phyloP scores from a whole-genome alignment of 2,888 invertebrate species.

The Drosophila mettleri region DNA sequence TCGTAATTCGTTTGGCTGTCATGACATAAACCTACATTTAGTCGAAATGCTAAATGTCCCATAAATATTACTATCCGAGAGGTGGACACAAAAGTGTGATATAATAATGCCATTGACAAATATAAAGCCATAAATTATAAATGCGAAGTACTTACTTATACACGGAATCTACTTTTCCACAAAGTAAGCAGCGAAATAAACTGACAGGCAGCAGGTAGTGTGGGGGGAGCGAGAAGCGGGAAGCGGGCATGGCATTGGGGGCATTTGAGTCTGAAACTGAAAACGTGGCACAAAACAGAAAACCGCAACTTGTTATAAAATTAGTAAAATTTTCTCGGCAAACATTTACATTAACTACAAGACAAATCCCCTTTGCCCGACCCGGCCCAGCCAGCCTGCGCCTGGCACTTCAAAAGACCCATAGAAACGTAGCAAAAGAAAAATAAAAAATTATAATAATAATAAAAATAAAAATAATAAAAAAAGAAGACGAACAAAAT shows the following conservation, averaged over 20 bases:
- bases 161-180: constrained; percentile 75
- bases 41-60: constrained; percentile 60
- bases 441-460: constrained; percentile 32
- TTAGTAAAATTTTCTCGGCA: constrained; percentile 78
- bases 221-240: background rate
- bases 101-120: constrained; percentile 80
- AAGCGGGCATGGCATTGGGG: too few species aligned
- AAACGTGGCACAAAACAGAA: constrained; percentile 66
- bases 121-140: constrained; percentile 79
- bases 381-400: constrained; percentile 20
- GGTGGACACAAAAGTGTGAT: constrained; percentile 70
- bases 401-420: constrained; percentile 74
- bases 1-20: constrained; percentile 53
- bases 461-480: constrained; percentile 29
- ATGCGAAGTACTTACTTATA: constrained; percentile 78
- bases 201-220: constrained; percentile 22
- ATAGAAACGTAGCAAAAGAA: constrained; percentile 70
- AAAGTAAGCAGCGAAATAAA: constrained; percentile 54
- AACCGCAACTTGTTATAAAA: constrained; percentile 81
- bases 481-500: constrained; percentile 53
- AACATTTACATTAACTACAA: constrained; percentile 81
- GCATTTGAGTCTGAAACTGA: constrained; percentile 54
- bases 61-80: constrained; percentile 59
- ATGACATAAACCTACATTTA: constrained; percentile 64
- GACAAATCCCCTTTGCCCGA: constrained; percentile 50